A percentile compares a stretch with the other conserved stretches of the same genome.
These are phyloP conservation scores for Drosophila eohydei DNA, from an alignment of 2,888 invertebrate genomes.

Conservation along the genomic window DNA sequence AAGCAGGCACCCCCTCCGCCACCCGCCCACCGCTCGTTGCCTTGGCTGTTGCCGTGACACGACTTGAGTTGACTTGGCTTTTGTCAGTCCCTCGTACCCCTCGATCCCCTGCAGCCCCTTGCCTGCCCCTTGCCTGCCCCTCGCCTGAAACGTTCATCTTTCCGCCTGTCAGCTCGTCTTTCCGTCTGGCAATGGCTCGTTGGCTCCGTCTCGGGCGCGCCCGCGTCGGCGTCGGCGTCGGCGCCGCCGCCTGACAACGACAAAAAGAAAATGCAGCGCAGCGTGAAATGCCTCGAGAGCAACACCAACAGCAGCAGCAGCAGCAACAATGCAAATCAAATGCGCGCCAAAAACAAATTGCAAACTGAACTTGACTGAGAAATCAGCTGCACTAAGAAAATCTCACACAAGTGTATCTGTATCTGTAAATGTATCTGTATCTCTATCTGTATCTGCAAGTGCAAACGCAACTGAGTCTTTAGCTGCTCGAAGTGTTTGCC, in stretches of 20 bases:
- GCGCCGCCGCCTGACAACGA: constrained; percentile 68
- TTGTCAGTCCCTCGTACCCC: constrained; percentile 57
- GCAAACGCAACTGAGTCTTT: constrained; percentile 36
- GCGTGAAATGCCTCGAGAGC: constrained; percentile 73
- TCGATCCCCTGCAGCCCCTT: not conserved
- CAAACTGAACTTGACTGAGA: constrained; percentile 83
- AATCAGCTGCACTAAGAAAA: constrained; percentile 62
- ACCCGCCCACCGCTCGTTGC: not conserved
- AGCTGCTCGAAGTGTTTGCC: constrained; percentile 23
- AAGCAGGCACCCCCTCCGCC: constrained; percentile 38
- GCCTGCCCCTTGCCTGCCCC: not conserved
- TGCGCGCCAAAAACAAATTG: constrained; percentile 77
- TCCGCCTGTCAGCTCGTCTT: constrained; percentile 47
- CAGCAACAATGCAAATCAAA: constrained; percentile 65
- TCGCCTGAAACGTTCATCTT: constrained; percentile 23
- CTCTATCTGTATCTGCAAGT: constrained; percentile 14
- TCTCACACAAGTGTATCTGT: constrained; percentile 28
- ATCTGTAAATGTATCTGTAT: constrained; percentile 10
- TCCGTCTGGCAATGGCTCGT: constrained; percentile 73
- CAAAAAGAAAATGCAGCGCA: constrained; percentile 65
- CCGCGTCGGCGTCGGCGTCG: constrained; percentile 58
- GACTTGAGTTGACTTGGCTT: constrained; percentile 75
- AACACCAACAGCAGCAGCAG: constrained; percentile 37
- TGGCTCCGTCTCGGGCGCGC: constrained; percentile 64
- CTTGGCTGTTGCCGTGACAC: constrained; percentile 39